A percentile compares a stretch with the other conserved stretches of the same genome.
Evolutionary conservation across 2,797 vertebrate species (phyloP).

Genomic region (Bradypus variegatus): DNA sequence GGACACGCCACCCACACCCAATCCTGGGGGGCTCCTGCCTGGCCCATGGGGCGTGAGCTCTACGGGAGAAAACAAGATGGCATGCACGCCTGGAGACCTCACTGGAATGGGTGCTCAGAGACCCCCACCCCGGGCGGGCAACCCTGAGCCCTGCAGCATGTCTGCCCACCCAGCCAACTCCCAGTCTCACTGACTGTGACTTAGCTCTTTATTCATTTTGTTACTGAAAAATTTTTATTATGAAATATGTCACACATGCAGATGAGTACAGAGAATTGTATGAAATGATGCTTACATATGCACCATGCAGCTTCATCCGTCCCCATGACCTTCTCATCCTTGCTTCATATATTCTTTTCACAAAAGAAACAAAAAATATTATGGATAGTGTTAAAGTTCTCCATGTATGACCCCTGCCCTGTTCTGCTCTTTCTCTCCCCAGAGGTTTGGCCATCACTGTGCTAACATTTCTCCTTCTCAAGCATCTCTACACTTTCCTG

Average conservation of each 20-base stretch:
- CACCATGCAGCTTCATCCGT: background rate
- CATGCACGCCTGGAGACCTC: too few species aligned
- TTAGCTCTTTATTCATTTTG: background rate
- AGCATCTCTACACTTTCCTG: background rate
- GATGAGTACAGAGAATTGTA: background rate
- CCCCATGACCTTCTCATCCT: background rate
- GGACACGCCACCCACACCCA: background rate
- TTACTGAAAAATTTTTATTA: background rate
- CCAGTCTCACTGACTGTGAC: background rate
- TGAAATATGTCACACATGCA: background rate
- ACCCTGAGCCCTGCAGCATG: too few species aligned
- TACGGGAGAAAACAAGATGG: background rate
- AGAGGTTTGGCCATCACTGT: background rate
- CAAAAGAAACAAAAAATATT: background rate
- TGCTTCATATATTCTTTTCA: background rate
- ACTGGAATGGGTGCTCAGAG: too few species aligned
- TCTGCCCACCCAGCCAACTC: too few species aligned
- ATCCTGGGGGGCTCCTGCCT: background rate
- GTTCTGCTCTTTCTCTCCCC: background rate
- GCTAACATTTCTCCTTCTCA: background rate
- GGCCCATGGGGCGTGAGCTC: background rate
- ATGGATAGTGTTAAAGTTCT: background rate
- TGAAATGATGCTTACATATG: background rate
- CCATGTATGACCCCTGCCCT: background rate
- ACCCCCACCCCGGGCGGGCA: too few species aligned